Conservation (phyloP, 1,140 invertebrate species). For the Fopius arisanus region DNA sequence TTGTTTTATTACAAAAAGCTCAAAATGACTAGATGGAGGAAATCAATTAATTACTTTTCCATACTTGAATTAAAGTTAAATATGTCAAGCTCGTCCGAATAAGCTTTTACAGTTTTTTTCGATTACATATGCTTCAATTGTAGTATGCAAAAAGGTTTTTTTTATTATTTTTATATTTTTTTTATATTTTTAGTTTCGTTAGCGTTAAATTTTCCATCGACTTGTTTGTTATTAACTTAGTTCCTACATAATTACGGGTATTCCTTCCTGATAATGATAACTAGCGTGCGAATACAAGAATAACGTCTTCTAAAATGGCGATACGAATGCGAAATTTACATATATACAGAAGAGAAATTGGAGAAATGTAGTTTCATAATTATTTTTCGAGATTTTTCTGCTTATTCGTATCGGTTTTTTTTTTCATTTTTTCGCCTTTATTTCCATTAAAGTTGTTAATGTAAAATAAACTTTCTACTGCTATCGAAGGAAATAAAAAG, state of each 20-base stretch:
- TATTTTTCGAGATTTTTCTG: slow-evolving; percentile 14
- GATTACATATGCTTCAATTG: slow-evolving; percentile 8
- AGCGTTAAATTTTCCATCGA: background rate
- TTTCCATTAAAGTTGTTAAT: slow-evolving; percentile 18
- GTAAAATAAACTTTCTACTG: background rate
- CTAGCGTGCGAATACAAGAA: slow-evolving; percentile 47
- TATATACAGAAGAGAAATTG: slow-evolving; percentile 61
- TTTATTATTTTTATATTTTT: slow-evolving; percentile 4
- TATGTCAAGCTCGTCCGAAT: background rate
- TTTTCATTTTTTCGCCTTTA: slow-evolving; percentile 13
- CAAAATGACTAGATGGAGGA: slow-evolving; percentile 1
- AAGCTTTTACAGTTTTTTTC: slow-evolving; percentile 7
- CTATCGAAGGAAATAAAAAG: background rate
- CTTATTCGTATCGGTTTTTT: background rate
- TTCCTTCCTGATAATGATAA: slow-evolving; percentile 13
- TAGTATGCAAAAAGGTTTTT: background rate
- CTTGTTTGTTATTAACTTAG: background rate
- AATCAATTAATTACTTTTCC: background rate
- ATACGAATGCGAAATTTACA: slow-evolving; percentile 61
- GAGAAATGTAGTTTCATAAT: slow-evolving; percentile 4
- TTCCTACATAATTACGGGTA: slow-evolving; percentile 26
- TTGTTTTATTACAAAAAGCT: background rate
- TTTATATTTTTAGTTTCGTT: background rate
- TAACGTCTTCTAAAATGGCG: slow-evolving; percentile 45
- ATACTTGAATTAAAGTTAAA: background rate